Evolutionary conservation across 1,140 invertebrate genomes (phyloP), one percentile per base, ranked within the genome.

Genomic region (Euwallacea similis): DNA sequence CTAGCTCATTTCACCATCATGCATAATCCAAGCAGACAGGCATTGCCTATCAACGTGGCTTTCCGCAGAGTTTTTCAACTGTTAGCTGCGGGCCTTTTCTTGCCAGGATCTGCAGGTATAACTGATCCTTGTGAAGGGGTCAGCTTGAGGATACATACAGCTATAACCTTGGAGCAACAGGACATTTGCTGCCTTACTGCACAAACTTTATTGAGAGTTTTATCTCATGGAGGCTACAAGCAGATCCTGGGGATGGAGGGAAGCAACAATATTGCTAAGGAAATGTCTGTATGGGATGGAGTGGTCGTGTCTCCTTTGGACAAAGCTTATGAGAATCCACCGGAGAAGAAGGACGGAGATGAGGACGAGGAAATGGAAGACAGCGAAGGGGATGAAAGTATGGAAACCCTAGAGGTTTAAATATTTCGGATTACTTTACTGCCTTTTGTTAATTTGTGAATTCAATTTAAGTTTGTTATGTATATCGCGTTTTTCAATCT

Each of bases 1-100:
- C 84, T 99, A 76, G 95, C 96, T 2, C 96, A 99, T 82, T 95
- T 97, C 85, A 92, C 95, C 53, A 95, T 98, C 69, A 96, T 98
- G 91, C 97, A 97, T 82, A 98, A 98, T 83, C 95, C 95, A 0
- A 91, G 90, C 60, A 84, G 96, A 44, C 95, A 97, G 83, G 95
- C 96, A 1, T 82, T 99, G 58, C 91, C 96, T 0, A 91, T 99
- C 65, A 96, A 96, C 79, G 86, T 92, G 62, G 97, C 97, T 0
- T 96, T 95, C 78, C 82, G 88, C 73, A 86, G 96, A 75, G 90
- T 93, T 54, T 88, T 99, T 58, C 95, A 98, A 76, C 84, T 99
- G 13, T 83, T 99, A 21, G 88, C 95, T 6, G 92, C 94, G n/a
- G 97, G 97, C 4, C 84, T 99, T 50, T 98, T 99, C 81, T 84